These are phyloP conservation scores for Ormyrus pomaceus DNA, from an alignment of 2,888 invertebrate species.

Conservation along the genomic window DNA sequence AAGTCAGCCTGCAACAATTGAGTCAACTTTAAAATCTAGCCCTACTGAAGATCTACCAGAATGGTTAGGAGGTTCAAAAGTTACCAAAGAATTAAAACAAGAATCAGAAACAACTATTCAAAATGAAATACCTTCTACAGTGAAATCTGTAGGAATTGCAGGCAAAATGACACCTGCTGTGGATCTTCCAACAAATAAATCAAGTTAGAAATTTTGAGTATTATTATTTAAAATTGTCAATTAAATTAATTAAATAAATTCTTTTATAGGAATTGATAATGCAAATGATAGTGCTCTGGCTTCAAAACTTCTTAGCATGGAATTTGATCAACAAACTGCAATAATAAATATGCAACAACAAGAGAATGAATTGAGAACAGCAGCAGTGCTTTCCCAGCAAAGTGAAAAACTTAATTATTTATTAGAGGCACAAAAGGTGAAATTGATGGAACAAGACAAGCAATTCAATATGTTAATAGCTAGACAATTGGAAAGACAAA, in stretches of 20 bases:
- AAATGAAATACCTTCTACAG: conserved; percentile 15
- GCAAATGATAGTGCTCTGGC: conserved; percentile 36
- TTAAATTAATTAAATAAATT: conserved; percentile 2
- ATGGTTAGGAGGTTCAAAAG: conserved; percentile 68
- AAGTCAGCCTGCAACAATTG: background rate
- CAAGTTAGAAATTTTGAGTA: conserved; percentile 15
- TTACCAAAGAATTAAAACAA: conserved; percentile 57
- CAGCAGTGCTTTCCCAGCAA: conserved; percentile 66
- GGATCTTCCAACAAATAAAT: background rate
- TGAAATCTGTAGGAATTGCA: conserved; percentile 30
- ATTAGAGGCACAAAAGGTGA: conserved; percentile 64
- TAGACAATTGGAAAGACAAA: conserved; percentile 68
- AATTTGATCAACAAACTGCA: conserved; percentile 68
- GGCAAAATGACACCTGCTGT: conserved; percentile 20
- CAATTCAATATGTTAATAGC: conserved; percentile 68
- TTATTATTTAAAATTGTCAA: background rate
- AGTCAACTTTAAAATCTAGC: conserved; percentile 41
- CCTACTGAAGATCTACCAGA: conserved; percentile 67
- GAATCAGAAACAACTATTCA: conserved; percentile 34
- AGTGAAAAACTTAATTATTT: conserved; percentile 65
- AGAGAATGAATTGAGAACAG: conserved; percentile 67
- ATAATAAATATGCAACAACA: conserved; percentile 69
- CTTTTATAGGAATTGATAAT: conserved; percentile 28
- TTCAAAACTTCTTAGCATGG: conserved; percentile 62
- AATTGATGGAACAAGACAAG: conserved; percentile 66